Conservation (phyloP, 1,140 invertebrate genomes). For the Gryllus bimaculatus region DNA sequence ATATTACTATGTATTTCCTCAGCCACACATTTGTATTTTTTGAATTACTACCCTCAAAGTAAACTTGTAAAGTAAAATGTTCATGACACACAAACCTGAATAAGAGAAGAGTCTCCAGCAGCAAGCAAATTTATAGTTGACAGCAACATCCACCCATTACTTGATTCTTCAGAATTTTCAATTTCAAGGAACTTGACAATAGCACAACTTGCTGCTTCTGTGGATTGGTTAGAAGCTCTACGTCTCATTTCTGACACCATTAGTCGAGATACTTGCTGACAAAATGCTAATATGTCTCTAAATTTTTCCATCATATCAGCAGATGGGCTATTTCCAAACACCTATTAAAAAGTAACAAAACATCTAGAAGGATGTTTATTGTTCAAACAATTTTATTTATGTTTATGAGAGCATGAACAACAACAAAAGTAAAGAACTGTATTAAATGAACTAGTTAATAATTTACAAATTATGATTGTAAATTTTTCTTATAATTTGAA, state of each 20-base stretch:
- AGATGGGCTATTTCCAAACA: conserved; percentile 80
- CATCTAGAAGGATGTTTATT: neutral
- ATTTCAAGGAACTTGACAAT: conserved; percentile 95
- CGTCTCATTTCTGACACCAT: conserved; percentile 92
- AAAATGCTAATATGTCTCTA: conserved; percentile 85
- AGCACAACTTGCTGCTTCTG: conserved; percentile 87
- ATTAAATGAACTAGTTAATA: neutral
- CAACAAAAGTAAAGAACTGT: neutral
- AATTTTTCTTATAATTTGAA: too few relatives aligned
- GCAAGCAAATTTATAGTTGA: conserved; percentile 84
- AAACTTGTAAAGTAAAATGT: conserved; percentile 10
- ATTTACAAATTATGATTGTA: neutral
- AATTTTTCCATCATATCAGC: conserved; percentile 93
- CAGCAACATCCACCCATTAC: conserved; percentile 93
- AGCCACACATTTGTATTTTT: too few relatives aligned
- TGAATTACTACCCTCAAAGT: neutral
- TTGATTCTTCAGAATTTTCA: conserved; percentile 81
- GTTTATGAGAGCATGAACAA: neutral
- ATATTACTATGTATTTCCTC: neutral
- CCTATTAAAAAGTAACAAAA: conserved; percentile 41
- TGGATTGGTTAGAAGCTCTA: conserved; percentile 89
- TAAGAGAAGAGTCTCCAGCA: conserved; percentile 66
- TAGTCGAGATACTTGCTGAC: conserved; percentile 85
- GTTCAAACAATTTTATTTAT: neutral
- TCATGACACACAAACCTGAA: conserved; percentile 41